Evolutionary conservation across 2,888 invertebrate species (phyloP).

Genomic region (Ferdinandea cuprea): DNA sequence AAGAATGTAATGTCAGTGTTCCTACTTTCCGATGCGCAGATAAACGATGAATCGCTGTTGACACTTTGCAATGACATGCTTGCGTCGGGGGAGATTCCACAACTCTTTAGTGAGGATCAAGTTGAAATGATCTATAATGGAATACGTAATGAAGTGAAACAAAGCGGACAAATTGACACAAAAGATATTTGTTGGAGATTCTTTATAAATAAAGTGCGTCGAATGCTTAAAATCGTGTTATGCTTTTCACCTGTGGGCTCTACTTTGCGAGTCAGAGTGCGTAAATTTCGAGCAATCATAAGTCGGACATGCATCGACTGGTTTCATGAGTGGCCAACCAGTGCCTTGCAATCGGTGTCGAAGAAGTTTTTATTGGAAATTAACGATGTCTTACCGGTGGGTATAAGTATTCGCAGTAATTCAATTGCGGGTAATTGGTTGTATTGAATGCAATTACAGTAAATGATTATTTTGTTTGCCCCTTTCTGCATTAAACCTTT

Average conservation of each 20-base stretch:
- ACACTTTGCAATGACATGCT: slow-evolving; percentile 96
- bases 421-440: no score
- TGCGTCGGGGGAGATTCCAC: slow-evolving; percentile 97
- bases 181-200: slow-evolving; percentile 97
- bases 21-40: slow-evolving; percentile 97
- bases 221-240: slow-evolving; percentile 91
- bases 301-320: slow-evolving; percentile 97
- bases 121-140: slow-evolving; percentile 92
- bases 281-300: slow-evolving; percentile 96
- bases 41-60: slow-evolving; percentile 94
- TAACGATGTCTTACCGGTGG: slow-evolving; percentile 88
- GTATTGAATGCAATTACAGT: no score
- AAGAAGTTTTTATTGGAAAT: slow-evolving; percentile 92
- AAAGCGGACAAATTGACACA: slow-evolving; percentile 91
- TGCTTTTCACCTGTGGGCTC: slow-evolving; percentile 98
- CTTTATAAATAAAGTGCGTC: slow-evolving; percentile 94
- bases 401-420: no score
- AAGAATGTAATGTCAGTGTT: slow-evolving; percentile 94
- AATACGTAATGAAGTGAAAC: slow-evolving; percentile 91
- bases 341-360: slow-evolving; percentile 95
- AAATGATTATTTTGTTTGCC: no score
- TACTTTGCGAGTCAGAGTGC: slow-evolving; percentile 91
- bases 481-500: no score
- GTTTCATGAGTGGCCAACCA: slow-evolving; percentile 98
- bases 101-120: slow-evolving; percentile 95